Evolutionary conservation across 2,797 vertebrate species (phyloP), one percentile per base, ranked within the genome.

Genomic region (Ambastaia sidthimunki): DNA sequence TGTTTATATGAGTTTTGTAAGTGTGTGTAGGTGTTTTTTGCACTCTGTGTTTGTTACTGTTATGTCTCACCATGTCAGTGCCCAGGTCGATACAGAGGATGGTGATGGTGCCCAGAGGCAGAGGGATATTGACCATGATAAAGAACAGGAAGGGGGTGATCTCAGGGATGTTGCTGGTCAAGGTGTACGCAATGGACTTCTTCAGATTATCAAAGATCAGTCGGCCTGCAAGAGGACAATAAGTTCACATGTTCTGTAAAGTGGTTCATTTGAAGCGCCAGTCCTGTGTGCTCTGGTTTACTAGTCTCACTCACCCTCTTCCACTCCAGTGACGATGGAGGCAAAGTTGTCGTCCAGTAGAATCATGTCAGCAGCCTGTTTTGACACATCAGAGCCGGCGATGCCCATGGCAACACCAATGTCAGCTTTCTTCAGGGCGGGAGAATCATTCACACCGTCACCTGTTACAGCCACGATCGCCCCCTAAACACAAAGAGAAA

Each of bases 81-180:
- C 96, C 96, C 91, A 98, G 85, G 89, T 98, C 96, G 3, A 98
- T 98, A 85, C 96, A 98, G 76, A 98, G 95, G 90, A 98, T 98
- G 81, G 96, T 97, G 91, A 98, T 97, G 87, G 96, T 98, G 73
- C 96, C 96, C 86, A 98, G 90, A 21, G 96, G 96, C 85, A 97
- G 90, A 0, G 96, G 96, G 71, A 97, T 98, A 89, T 97, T 98
- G 89, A 95, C 94, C 31, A 97, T 96, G 90, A 98, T 98, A 87
- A 98, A 98, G 12, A 98, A 78, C 71, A 98, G 90, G 93, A 98
- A 98, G 73, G 96, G 96, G 0, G 96, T 98, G 91, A 98, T 98
- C 91, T 98, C 96, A 0, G 96, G 96, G 89, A 98, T 98, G 92
- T 98, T 98, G 88, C 96, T 98, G 87, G 96, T 98, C 92, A 98